These are phyloP conservation scores for Musca vetustissima DNA, from an alignment of 1,140 invertebrate genomes.

Conservation along the genomic window DNA sequence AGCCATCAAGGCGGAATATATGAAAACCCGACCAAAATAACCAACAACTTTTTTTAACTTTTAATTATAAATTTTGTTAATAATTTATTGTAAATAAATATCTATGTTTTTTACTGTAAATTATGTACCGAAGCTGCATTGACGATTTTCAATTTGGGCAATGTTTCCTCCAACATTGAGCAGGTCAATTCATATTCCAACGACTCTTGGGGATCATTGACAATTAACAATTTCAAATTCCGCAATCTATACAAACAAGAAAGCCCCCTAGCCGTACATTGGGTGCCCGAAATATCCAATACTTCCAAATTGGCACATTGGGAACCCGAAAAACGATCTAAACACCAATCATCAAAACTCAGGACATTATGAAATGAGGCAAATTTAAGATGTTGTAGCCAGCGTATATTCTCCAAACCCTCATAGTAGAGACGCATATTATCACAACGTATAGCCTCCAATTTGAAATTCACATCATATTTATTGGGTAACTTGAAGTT, in stretches of 20 bases:
- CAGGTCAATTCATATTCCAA: conserved; percentile 62
- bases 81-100: conserved; percentile 25
- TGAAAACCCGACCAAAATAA: conserved; percentile 44
- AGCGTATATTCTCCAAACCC: conserved; percentile 68
- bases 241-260: conserved; percentile 65
- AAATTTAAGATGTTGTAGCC: conserved; percentile 64
- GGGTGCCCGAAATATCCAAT: conserved; percentile 72
- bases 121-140: conserved; percentile 30
- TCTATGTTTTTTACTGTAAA: conserved; percentile 2
- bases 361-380: conserved; percentile 66
- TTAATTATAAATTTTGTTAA: conserved; percentile 25
- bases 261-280: conserved; percentile 67
- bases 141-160: conserved; percentile 52
- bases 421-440: conserved; percentile 68
- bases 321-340: conserved; percentile 66
- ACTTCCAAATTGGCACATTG: conserved; percentile 66
- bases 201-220: conserved; percentile 57
- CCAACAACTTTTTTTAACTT: conserved; percentile 15
- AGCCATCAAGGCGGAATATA: conserved; percentile 46
- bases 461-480: conserved; percentile 59
- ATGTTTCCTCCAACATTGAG: conserved; percentile 61
- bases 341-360: conserved; percentile 75
- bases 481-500: conserved; percentile 60
- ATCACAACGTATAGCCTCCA: conserved; percentile 72
- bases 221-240: conserved; percentile 60